These are phyloP conservation scores for Harmothoe impar DNA, from an alignment of 2,888 invertebrate genomes.

Conservation along the genomic window DNA sequence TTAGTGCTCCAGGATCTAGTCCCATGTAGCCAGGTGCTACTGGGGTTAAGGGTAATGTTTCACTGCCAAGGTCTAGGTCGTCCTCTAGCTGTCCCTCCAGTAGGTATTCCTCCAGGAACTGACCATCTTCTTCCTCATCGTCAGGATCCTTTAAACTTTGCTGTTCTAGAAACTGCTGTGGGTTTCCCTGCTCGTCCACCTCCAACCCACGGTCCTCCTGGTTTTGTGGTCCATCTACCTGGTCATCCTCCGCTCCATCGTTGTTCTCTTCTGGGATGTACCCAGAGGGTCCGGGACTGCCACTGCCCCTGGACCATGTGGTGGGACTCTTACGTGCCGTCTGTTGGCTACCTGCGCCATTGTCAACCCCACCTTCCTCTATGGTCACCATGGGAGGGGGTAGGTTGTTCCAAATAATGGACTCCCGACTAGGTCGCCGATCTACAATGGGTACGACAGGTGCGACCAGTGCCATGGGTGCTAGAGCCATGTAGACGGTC, in stretches of 20 bases:
- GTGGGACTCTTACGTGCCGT: not conserved
- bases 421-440: constrained; percentile 38
- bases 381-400: constrained; percentile 53
- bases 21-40: not conserved
- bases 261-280: not conserved
- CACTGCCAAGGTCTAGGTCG: constrained; percentile 11
- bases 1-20: not conserved
- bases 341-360: not conserved
- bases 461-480: constrained; percentile 22
- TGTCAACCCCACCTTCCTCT: not conserved
- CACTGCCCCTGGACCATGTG: not conserved
- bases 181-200: not conserved
- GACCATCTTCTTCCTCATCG: not conserved
- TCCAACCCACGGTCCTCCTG: not conserved
- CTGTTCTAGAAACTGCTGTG: not conserved
- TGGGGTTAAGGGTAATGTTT: not conserved
- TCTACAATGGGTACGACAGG: not conserved
- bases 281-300: constrained; percentile 10
- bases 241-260: not conserved
- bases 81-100: constrained; percentile 45
- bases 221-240: not conserved
- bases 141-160: not conserved
- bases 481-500: constrained; percentile 50
- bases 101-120: constrained; percentile 18
- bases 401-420: constrained; percentile 44